phyloP scores from a whole-genome alignment of 64 coral and sea anemone genomes.

The Stichodactyla mertensii region DNA sequence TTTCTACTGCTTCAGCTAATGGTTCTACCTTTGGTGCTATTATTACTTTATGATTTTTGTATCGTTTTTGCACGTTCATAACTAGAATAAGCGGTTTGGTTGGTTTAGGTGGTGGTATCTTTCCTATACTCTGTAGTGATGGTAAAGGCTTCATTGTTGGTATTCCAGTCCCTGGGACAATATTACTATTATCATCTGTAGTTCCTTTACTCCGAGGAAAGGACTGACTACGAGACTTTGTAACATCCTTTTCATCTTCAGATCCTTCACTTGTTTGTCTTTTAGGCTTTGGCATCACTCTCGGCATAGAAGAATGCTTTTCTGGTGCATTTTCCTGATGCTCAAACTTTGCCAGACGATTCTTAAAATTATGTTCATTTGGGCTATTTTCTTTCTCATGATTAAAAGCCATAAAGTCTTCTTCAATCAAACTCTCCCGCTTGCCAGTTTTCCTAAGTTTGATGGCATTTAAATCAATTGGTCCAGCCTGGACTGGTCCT shows the following conservation, averaged over 20 bases:
- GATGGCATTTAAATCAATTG: background rate
- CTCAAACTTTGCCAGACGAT: conserved; percentile 9
- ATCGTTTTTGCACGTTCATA: conserved; percentile 1
- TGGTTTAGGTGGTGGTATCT: conserved; percentile 24
- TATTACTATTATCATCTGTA: conserved; percentile 25
- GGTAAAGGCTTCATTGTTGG: conserved; percentile 32
- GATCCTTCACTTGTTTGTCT: background rate
- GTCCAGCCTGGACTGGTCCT: background rate
- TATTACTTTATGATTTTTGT: conserved; percentile 19
- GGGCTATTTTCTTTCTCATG: background rate
- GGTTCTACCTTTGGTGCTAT: conserved; percentile 2
- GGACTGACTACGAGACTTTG: conserved; percentile 5
- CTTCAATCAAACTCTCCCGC: conserved; percentile 48
- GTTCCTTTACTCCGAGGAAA: background rate
- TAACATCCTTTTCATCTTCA: conserved; percentile 1
- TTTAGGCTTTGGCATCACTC: conserved; percentile 31
- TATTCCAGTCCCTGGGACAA: background rate
- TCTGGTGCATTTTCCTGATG: background rate
- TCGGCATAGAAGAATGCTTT: background rate
- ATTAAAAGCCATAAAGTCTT: background rate
- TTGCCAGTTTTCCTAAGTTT: conserved; percentile 49
- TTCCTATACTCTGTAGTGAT: conserved; percentile 52
- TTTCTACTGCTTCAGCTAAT: background rate
- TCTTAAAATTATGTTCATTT: conserved; percentile 28
- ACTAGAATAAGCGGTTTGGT: background rate